Evolutionary conservation across 1,140 invertebrate genomes (phyloP).

Genomic region (Aphis craccivora): DNA sequence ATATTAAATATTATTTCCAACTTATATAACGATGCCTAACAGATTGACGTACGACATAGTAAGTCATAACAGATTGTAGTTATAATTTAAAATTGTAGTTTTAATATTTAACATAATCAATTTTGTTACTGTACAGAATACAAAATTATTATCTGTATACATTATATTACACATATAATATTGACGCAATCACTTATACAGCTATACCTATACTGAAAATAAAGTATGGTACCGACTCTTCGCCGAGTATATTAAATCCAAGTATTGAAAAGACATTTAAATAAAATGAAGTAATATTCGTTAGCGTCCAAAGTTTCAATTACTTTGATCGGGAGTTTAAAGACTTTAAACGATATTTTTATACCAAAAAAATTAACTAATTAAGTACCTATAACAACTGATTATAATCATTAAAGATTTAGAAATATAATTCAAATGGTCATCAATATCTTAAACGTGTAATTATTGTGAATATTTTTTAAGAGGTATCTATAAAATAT

Average conservation of each 20-base stretch:
- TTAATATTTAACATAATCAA: neutral
- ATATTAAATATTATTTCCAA: neutral
- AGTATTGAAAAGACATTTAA: neutral
- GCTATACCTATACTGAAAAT: neutral
- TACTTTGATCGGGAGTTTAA: neutral
- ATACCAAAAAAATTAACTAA: neutral
- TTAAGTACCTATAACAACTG: no score
- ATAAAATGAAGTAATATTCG: neutral
- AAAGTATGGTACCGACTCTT: neutral
- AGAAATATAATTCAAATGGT: neutral
- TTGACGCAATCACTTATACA: neutral
- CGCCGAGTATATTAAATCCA: neutral
- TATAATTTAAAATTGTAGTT: neutral
- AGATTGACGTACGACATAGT: neutral
- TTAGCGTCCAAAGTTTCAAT: neutral
- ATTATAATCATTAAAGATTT: neutral
- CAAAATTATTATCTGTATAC: neutral
- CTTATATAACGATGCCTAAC: neutral
- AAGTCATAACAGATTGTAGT: neutral
- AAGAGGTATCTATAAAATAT: neutral
- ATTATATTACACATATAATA: neutral
- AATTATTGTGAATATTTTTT: neutral
- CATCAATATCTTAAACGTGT: neutral
- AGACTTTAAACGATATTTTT: neutral
- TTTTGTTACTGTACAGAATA: neutral